Base-by-base conservation (phyloP, 2,797 vertebrate species). In the Propithecus deckenii region DNA sequence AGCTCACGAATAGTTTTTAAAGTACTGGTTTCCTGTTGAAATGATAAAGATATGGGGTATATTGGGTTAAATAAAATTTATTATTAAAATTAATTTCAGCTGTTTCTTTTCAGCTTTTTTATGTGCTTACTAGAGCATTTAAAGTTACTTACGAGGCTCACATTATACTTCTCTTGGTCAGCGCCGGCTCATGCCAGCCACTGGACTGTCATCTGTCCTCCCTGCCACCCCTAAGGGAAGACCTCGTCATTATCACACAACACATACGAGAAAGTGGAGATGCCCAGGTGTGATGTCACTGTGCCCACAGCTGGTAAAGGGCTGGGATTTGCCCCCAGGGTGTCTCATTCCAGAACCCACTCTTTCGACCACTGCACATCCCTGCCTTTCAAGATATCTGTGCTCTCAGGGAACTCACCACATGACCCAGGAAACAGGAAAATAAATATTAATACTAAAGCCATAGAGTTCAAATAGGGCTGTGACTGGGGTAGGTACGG, bases 111-210 rank as follows among this genome's bases (percentile, higher is more conserved):
- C 35, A 76, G 20, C 75, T 25, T 78, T 50, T 35, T 78, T 52
- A 50, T 35, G 48, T 52, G 75, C 11, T 32, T 15, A 1, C 50
- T 50, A 35, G 12, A 15, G 4, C 48, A 8, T 4, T 78, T n/a
- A 35, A 14, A 78, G 12, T n/a, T 23, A 15, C 75, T n/a, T 52
- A 23, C 14, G 32, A 50, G 75, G 32, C 20, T 52, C 75, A 52
- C 48, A 4, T 52, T 52, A 8, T 23, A 32, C 17, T 30, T 50
- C 32, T 28, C 22, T 59, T 7, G 13, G 46, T 41, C 7, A 1
- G 18, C 0, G 1, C 15, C 41, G 41, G 75, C 48, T 30, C 3
- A 1, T 2, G 20, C 8, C 1, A 6, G 88, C 32, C n/a, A 9
- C 20, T 20, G 23, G 11, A 12, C 7, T 28, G 69, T 52, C 20